A percentile compares a stretch with the other conserved stretches of the same genome.
Conservation (phyloP, 2,113 vertebrate species). For the Mustela lutreola region DNA sequence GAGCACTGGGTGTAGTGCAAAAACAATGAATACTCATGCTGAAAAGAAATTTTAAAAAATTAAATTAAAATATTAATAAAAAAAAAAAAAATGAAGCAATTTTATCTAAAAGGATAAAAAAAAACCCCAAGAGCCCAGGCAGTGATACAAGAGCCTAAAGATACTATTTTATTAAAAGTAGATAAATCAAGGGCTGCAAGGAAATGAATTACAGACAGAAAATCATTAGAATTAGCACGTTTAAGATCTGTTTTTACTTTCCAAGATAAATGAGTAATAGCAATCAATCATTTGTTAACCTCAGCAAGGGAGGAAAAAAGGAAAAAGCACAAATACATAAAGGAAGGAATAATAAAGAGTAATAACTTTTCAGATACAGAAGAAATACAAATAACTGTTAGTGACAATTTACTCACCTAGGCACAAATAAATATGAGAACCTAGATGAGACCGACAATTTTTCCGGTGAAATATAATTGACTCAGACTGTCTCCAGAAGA, state of each 20-base stretch:
- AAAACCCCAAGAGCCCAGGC: background rate
- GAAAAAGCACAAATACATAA: background rate
- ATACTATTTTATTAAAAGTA: background rate
- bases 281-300: background rate
- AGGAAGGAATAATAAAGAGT: background rate
- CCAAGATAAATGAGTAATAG: background rate
- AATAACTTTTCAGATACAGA: background rate
- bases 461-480: background rate
- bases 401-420: background rate
- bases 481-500: background rate
- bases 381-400: background rate
- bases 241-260: background rate
- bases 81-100: background rate
- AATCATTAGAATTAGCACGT: background rate
- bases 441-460: background rate
- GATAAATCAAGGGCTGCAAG: background rate
- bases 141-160: background rate
- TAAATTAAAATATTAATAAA: no score
- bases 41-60: no score
- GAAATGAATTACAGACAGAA: background rate
- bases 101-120: background rate
- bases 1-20: no score
- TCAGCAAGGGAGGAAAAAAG: background rate
- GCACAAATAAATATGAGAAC: conserved; percentile 25
- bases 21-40: no score